These are phyloP conservation scores for Bubalus kerabau DNA, from an alignment of 2,113 vertebrate species.

Conservation along the genomic window DNA sequence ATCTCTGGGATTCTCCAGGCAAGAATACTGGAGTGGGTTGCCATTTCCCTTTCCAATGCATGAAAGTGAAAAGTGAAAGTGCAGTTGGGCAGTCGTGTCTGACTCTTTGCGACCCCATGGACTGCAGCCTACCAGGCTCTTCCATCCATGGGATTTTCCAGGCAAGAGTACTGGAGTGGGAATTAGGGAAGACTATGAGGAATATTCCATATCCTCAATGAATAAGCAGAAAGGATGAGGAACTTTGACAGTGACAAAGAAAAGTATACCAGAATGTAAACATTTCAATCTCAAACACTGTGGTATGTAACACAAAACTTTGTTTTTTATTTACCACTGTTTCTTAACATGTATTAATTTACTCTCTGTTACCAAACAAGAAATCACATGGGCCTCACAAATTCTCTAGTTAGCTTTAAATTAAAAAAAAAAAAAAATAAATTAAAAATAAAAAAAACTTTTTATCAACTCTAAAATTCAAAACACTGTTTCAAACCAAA, in stretches of 20 bases:
- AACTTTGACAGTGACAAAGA: neutral
- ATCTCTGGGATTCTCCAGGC: too few relatives aligned
- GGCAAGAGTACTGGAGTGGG: too few relatives aligned
- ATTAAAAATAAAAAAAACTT: neutral
- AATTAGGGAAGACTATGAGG: neutral
- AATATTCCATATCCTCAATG: neutral
- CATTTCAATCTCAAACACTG: neutral
- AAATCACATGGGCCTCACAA: neutral
- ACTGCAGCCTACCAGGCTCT: too few relatives aligned
- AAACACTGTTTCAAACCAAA: neutral
- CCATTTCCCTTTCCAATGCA: too few relatives aligned
- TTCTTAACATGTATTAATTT: neutral
- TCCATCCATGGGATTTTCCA: too few relatives aligned
- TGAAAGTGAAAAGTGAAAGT: too few relatives aligned
- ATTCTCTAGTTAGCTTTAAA: neutral
- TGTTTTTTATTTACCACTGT: neutral
- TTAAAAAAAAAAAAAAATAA: neutral
- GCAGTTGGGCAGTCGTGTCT: too few relatives aligned
- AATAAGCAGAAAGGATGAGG: neutral
- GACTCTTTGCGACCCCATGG: too few relatives aligned
- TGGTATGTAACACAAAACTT: neutral
- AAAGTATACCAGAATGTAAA: neutral
- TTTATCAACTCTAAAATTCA: neutral
- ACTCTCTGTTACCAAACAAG: neutral
- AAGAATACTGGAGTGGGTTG: too few relatives aligned